Evolutionary conservation across 2,888 invertebrate species (phyloP).

Genomic region (Cyclophora albipunctata): DNA sequence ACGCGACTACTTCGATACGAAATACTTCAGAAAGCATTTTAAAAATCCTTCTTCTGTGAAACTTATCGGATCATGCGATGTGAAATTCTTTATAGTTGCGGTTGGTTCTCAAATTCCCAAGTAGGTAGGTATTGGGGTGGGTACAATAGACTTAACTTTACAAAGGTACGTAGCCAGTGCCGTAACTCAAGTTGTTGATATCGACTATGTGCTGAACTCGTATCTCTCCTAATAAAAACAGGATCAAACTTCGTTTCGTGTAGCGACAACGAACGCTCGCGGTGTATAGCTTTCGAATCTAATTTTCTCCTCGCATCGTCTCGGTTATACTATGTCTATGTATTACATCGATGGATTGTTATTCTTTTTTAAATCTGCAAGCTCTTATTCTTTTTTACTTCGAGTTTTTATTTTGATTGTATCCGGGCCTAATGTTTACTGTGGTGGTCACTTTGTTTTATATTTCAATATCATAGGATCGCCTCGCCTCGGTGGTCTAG

Average conservation of each 20-base stretch:
- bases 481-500: too few relatives aligned
- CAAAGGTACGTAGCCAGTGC: not conserved
- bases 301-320: slow-evolving; percentile 38
- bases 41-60: too few relatives aligned
- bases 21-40: too few relatives aligned
- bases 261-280: slow-evolving; percentile 36
- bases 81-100: too few relatives aligned
- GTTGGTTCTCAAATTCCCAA: too few relatives aligned
- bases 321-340: slow-evolving; percentile 23
- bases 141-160: too few relatives aligned
- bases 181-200: slow-evolving; percentile 9
- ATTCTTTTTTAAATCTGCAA: slow-evolving; percentile 14
- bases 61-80: too few relatives aligned
- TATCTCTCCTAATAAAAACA: slow-evolving; percentile 38
- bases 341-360: slow-evolving; percentile 24
- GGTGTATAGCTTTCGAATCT: slow-evolving; percentile 50
- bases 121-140: too few relatives aligned
- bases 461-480: too few relatives aligned
- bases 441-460: too few relatives aligned
- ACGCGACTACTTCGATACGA: too few relatives aligned
- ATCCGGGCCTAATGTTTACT: too few relatives aligned
- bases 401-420: slow-evolving; percentile 4
- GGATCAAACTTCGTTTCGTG: slow-evolving; percentile 49
- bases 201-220: slow-evolving; percentile 1
- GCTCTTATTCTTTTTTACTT: slow-evolving; percentile 7